Base-by-base conservation (phyloP, 1,140 invertebrate species). In the Brachionus rotundiformis region DNA sequence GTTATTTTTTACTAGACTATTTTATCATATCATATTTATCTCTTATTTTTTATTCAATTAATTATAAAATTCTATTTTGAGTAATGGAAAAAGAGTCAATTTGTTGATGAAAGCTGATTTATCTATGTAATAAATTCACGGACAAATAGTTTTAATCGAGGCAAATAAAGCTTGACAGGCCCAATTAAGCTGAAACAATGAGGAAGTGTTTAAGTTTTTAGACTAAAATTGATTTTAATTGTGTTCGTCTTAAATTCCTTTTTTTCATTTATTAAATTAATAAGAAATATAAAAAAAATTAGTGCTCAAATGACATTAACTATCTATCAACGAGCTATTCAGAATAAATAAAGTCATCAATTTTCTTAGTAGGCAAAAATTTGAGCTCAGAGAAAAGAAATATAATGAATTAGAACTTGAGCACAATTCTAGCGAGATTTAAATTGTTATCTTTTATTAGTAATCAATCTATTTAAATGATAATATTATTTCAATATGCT, bases 401-500 rank as follows among this genome's bases (percentile, higher is more conserved):
- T 36, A n/a, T 36, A 39, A 71, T 36, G 31, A 71, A 36, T 36
- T 71, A 71, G 29, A 33, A 19, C n/a, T 71, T 71, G 29, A 71
- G 29, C 31, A 36, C 33, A 73, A 73, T 10, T 73, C 68, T 44
- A 25, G 23, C 5, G 68, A 44, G 68, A 73, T 44, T 73, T 44
- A 41, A 68, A 68, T 36, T 73, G 39, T 73, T 73, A 73, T 73
- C 68, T 73, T 25, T 73, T 73, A 25, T 73, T 71, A 54, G 47
- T 54, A 36, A 73, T 44, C 36, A 44, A 73, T 73, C 39, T 41
- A 73, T 73, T 73, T 73, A 25, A 73, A 44, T 73, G 39, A 73
- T 73, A 73, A 73, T 73, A 68, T 68, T 68, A 41, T 73, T 73
- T 73, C 68, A 73, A 73, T 73, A 73, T 73, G 68, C 23, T 71